Conservation (phyloP, 2,888 invertebrate species). For the Ptilodon capucinus region DNA sequence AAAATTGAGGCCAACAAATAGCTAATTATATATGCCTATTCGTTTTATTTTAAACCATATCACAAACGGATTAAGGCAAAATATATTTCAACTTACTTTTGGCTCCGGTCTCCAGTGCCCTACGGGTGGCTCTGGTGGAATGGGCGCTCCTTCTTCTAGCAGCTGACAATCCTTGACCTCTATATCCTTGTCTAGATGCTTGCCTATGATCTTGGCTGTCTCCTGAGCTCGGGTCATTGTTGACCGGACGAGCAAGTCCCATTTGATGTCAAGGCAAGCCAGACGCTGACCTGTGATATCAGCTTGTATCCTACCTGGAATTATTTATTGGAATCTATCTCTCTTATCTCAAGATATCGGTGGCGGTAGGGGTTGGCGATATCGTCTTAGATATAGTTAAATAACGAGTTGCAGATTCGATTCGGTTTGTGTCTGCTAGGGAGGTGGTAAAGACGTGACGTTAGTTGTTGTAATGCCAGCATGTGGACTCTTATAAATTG, state of each 20-base stretch:
- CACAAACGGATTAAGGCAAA: neutral
- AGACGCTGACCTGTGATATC: constrained; percentile 92
- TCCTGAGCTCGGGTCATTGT: constrained; percentile 97
- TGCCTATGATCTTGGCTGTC: constrained; percentile 92
- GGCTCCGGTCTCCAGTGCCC: constrained; percentile 93
- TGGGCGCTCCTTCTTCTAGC: constrained; percentile 96
- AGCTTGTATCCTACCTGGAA: constrained; percentile 92
- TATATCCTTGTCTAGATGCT: constrained; percentile 84
- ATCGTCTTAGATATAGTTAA: no score
- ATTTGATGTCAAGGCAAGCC: constrained; percentile 89
- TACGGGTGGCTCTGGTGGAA: constrained; percentile 95
- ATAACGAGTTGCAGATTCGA: no score
- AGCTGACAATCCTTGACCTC: constrained; percentile 86
- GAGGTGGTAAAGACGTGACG: no score
- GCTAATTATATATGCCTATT: no score
- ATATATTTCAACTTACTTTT: constrained; percentile 54
- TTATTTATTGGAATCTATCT: neutral
- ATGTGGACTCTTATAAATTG: no score
- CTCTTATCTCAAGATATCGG: no score
- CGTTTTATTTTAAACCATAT: neutral
- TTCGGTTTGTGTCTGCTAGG: no score
- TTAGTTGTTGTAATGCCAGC: no score
- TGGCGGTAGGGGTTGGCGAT: no score
- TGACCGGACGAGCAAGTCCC: constrained; percentile 91
- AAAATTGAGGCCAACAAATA: no score